A percentile compares a stretch with the other conserved stretches of the same genome.
Conservation (phyloP, 2,113 vertebrate genomes). For the Engystomops pustulosus region DNA sequence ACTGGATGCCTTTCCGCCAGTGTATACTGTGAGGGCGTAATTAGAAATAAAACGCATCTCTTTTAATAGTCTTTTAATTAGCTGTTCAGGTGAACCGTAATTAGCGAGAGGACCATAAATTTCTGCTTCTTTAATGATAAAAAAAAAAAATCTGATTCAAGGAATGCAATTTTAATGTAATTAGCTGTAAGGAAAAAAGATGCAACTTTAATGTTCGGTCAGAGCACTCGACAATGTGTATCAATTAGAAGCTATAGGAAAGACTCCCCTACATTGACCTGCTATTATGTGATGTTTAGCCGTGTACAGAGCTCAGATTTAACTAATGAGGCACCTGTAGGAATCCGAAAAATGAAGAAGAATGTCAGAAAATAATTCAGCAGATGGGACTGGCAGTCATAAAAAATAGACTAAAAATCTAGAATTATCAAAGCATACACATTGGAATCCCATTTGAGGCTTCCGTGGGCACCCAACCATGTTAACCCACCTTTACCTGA, state of each 20-base stretch:
- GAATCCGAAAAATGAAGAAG: slow-evolving; percentile 1
- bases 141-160: slow-evolving; percentile 64
- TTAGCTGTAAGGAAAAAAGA: slow-evolving; percentile 58
- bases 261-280: slow-evolving; percentile 45
- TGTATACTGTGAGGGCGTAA: slow-evolving; percentile 70
- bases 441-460: too few relatives aligned
- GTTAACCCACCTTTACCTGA: too few relatives aligned
- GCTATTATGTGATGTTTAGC: slow-evolving; percentile 48
- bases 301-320: background rate
- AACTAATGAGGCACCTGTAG: slow-evolving; percentile 32
- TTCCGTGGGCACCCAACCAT: too few relatives aligned
- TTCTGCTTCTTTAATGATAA: slow-evolving; percentile 65
- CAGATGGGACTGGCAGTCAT: background rate
- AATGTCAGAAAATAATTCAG: too few relatives aligned
- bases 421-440: too few relatives aligned
- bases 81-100: slow-evolving; percentile 72
- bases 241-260: rapidly evolving
- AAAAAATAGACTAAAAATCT: too few relatives aligned
- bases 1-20: slow-evolving; percentile 72
- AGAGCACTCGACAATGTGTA: slow-evolving; percentile 13
- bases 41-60: slow-evolving; percentile 67
- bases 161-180: slow-evolving; percentile 64
- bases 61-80: slow-evolving; percentile 71
- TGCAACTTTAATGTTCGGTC: slow-evolving; percentile 50
- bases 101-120: slow-evolving; percentile 69